These are phyloP conservation scores for Protomyctophum bolini DNA, from an alignment of 2,113 vertebrate species.

Conservation along the genomic window DNA sequence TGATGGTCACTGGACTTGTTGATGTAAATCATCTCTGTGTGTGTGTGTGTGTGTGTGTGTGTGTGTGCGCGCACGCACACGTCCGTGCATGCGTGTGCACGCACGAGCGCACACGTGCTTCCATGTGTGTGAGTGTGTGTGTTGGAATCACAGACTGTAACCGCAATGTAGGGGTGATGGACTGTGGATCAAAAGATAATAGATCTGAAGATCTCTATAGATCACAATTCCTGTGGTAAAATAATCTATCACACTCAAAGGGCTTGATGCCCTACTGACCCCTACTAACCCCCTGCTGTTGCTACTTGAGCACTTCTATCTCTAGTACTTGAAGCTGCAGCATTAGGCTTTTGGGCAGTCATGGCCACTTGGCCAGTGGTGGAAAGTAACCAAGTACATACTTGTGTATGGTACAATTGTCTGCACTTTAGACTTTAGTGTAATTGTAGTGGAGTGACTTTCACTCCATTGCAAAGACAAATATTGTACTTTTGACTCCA, in stretches of 20 bases:
- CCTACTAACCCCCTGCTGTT: not conserved
- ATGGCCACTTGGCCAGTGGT: too few relatives aligned
- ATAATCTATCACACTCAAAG: not conserved
- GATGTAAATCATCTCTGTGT: slow-evolving; percentile 57
- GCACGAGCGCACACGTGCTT: too few relatives aligned
- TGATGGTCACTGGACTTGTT: slow-evolving; percentile 53
- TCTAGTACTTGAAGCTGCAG: slow-evolving; percentile 14
- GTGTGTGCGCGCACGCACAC: not conserved
- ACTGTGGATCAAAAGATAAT: slow-evolving; percentile 49
- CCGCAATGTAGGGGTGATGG: slow-evolving; percentile 16
- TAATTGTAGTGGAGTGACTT: too few relatives aligned
- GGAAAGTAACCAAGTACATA: too few relatives aligned
- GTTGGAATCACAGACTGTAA: not conserved
- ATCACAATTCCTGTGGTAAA: slow-evolving; percentile 42
- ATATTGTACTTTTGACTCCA: too few relatives aligned
- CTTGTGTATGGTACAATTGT: too few relatives aligned
- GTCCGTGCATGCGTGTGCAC: not conserved
- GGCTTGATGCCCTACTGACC: too few relatives aligned
- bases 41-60: not conserved
- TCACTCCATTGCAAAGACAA: too few relatives aligned
- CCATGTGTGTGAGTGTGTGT: not conserved
- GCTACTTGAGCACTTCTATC: not conserved
- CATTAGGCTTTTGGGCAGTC: not conserved
- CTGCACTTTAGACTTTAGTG: too few relatives aligned
- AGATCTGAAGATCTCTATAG: slow-evolving; percentile 16